Base-by-base conservation (phyloP, 1,140 invertebrate genomes). In the Orius laevigatus region DNA sequence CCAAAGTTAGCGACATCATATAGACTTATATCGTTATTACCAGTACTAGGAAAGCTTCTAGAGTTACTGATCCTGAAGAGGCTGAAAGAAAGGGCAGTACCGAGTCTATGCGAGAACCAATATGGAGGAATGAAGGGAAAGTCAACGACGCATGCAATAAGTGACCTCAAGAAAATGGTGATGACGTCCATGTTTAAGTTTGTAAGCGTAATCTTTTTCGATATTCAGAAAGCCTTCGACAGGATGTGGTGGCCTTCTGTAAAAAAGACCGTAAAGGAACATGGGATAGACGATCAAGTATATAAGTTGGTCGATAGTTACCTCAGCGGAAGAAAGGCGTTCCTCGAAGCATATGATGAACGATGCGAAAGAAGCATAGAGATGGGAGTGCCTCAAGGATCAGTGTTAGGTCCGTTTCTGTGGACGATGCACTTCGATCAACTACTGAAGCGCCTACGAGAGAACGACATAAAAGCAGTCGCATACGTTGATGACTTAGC, bases 401-500 rank as follows among this genome's bases (percentile, higher is more conserved):
- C n/a, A n/a, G n/a, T n/a, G n/a, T n/a, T n/a, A n/a, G n/a, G n/a
- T n/a, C n/a, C n/a, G n/a, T n/a, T n/a, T n/a, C n/a, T n/a, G n/a
- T n/a, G n/a, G n/a, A n/a, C n/a, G n/a, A n/a, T 40, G 16, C 10
- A n/a, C 6, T 40, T 40, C 38, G 6, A 5, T 40, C 10, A 15
- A 5, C 14, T 40, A 5, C 6, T 40, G 38, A 40, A 40, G 5
- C 6, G 14, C 6, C 38, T 40, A 8, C 10, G 5, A 5, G 14
- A 6, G 14, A 15, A 6, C 10, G 14, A 15, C 10, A 8, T 8
- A 6, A 14, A 6, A 5, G 38, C 38, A 8, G 6, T 40, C 6
- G 38, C 38, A 40, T 40, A 40, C 16, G 38, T 40, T 6, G 38
- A 40, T 14, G 38, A 40, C 14, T 15, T 40, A 14, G 38, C 38